These are phyloP conservation scores for Takifugu ocellatus DNA, from an alignment of 2,797 vertebrate species.

Conservation along the genomic window DNA sequence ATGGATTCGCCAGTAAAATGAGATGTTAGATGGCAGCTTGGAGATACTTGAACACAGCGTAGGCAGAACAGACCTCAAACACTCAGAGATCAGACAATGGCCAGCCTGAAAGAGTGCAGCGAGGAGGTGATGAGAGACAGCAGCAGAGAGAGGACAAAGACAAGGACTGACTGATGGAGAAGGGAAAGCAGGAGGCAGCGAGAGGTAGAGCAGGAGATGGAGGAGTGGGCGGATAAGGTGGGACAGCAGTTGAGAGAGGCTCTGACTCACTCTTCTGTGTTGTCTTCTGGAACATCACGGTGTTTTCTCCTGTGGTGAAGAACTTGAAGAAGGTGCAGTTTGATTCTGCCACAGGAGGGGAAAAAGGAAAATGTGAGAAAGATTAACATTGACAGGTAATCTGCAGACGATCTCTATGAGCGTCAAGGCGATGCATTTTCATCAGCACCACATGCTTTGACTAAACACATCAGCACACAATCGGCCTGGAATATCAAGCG, in stretches of 20 bases:
- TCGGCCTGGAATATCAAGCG: slow-evolving; percentile 40
- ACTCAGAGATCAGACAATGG: slow-evolving; percentile 45
- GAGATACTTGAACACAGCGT: slow-evolving; percentile 52
- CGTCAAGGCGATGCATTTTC: slow-evolving; percentile 14
- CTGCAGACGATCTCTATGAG: slow-evolving; percentile 13
- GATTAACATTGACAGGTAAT: slow-evolving; percentile 3
- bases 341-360: slow-evolving; percentile 66
- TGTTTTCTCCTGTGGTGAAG: slow-evolving; percentile 86
- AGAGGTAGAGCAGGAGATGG: background rate
- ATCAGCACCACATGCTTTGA: slow-evolving; percentile 7
- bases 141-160: background rate
- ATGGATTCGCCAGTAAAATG: slow-evolving; percentile 42
- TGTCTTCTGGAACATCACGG: slow-evolving; percentile 81
- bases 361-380: slow-evolving; percentile 3
- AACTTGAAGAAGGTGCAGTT: slow-evolving; percentile 92
- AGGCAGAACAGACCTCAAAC: slow-evolving; percentile 59
- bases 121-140: slow-evolving; percentile 29
- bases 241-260: slow-evolving; percentile 19
- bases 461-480: slow-evolving; percentile 37
- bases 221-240: slow-evolving; percentile 25
- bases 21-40: slow-evolving; percentile 50
- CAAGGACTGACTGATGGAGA: no score
- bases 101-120: slow-evolving; percentile 28
- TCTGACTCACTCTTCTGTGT: slow-evolving; percentile 81
- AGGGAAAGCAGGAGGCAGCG: background rate